Conservation (phyloP, 2,797 vertebrate genomes). For the Karalla daura region DNA sequence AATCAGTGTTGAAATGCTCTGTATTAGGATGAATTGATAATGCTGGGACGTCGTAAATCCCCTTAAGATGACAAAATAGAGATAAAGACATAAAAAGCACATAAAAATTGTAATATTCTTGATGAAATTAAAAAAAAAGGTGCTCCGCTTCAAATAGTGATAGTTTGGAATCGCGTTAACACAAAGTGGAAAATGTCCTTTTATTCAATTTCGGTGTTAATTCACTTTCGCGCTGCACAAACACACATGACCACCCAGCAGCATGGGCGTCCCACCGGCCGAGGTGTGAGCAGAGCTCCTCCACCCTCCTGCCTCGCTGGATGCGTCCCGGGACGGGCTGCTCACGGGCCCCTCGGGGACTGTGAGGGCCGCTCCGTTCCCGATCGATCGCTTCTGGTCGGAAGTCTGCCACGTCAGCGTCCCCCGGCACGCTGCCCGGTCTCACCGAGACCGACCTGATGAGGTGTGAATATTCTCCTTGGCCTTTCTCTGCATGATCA, state of each 20-base stretch:
- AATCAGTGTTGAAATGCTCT: no score
- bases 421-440: no score
- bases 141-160: not conserved
- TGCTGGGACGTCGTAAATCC: not conserved
- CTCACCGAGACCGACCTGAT: not conserved
- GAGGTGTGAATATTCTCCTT: not conserved
- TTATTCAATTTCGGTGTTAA: slow-evolving; percentile 19
- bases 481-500: not conserved
- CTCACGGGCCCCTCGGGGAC: slow-evolving; percentile 31
- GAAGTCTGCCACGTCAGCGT: slow-evolving; percentile 20
- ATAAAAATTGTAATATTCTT: not conserved
- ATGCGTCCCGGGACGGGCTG: not conserved
- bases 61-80: not conserved
- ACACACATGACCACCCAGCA: not conserved
- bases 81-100: not conserved
- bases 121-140: not conserved
- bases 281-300: slow-evolving; percentile 10
- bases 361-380: slow-evolving; percentile 9
- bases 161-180: slow-evolving; percentile 4
- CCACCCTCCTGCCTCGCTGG: no score
- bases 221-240: not conserved
- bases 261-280: slow-evolving; percentile 4
- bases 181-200: slow-evolving; percentile 23
- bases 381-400: slow-evolving; percentile 49
- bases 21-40: not conserved